Base-by-base conservation (phyloP, 2,888 invertebrate species). In the Elgonia sp. region DNA sequence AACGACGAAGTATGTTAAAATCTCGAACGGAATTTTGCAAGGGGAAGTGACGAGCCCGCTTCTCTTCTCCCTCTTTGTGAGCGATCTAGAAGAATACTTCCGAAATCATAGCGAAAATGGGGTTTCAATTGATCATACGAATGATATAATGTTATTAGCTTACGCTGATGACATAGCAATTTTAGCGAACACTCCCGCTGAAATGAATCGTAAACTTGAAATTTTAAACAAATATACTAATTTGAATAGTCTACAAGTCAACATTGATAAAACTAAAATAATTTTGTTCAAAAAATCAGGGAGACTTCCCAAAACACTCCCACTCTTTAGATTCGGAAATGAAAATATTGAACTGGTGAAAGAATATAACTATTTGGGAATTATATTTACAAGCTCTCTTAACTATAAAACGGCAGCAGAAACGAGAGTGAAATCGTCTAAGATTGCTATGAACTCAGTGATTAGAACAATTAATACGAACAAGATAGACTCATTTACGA, bases 201-300 rank as follows among this genome's bases (percentile, higher is more conserved):
- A 65, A 8, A 37, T 65, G 37, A 65, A 65, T 8, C 62, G 39
- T 20, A 63, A 63, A 63, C 39, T 63, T n/a, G 18, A 42, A 50
- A 10, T 50, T 7, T 14, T 50, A 5, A 5, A 10, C 9, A 14
- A 50, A 14, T 50, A 50, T 50, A 10, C 9, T 14, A 5, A 10
- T 5, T 16, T 50, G 16, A 50, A 50, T 50, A 50, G 16, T 50
- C 16, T 50, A 14, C 5, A 14, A 10, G 14, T 50, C 14, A 75
- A 75, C 16, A 40, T 37, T 10, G 14, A 10, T 9, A 75, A 75
- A 60, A 75, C 75, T 8, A 60, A 75, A 75, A 16, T 75, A 4
- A 29, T 75, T 16, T 60, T 60, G 2, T 75, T 75, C 20, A 57
- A 20, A 16, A 57, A 75, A 42, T 0, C 18, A 14, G 57, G 37